Evolutionary conservation across 2,888 invertebrate genomes (phyloP), one percentile per base, ranked within the genome.

Genomic region (Drosophila anomalata): DNA sequence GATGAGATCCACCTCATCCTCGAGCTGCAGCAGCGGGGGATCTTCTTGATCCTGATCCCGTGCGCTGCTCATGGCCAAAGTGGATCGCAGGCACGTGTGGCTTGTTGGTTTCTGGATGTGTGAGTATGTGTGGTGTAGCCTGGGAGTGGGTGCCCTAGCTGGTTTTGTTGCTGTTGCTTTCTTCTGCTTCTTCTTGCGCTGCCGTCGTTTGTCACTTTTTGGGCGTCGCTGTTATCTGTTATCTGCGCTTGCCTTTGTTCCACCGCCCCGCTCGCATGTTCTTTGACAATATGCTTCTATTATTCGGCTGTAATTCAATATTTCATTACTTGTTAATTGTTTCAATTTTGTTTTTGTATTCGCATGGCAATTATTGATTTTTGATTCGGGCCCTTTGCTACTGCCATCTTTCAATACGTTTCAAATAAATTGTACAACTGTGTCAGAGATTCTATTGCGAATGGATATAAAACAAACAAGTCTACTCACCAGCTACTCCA

Each of bases 1-100:
- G 71, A 91, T 91, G 52, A 90, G 80, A 79, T 91, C 91, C 72
- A 89, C 87, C 41, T 82, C 82, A 78, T 94, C 94, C 92, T 94
- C 94, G 92, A 94, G 93, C 92, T 94, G 94, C 91, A 94, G 93
- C 92, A 94, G 92, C 88, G 94, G 93, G 90, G 94, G 93, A 92
- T 94, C 93, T 92, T 93, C 93, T 92, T 93, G 93, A 92, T 93
- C 93, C 92, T 93, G 93, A 3, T 71, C 9, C 51, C 62, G 70
- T 22, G 56, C 44, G 63, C 66, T 70, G 29, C 72, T 76, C 80
- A 77, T 80, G 33, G 22, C 51, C 46, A 41, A 44, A 31, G 50
- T 14, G 33, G 42, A 42, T 66, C 39, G 17, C 54, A 70, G 61
- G 51, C 59, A 71, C 61, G 39, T 53, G 50, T 71, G 52, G 41